Evolutionary conservation across 2,113 vertebrate species (phyloP), one percentile per base, ranked within the genome.

Genomic region (Xiphophorus hellerii): DNA sequence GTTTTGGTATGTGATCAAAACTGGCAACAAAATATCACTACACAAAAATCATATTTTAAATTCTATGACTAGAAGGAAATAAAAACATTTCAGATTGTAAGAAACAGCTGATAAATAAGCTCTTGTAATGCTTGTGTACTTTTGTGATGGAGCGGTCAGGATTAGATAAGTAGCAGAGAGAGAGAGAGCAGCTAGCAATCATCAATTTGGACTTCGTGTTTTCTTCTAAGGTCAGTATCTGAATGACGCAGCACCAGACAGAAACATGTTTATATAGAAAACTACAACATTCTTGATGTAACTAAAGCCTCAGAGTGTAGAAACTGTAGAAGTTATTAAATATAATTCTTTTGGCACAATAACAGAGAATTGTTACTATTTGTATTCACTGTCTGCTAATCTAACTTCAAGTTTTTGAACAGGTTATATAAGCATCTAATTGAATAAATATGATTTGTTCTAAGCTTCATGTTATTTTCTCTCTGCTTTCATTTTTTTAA

Each of bases 191-290:
- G 44, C 44, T 48, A 48, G 44, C 11, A 15, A 12, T 35, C 63
- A 15, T 11, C 61, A 62, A 3, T 62, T 30, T 62, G 29, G 63
- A 65, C 60, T 28, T 61, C 60, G 13, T 48, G 60, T 11, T 4
- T 65, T n/a, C 63, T 20, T 65, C 63, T 22, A 35, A 65, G 63
- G 63, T 65, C 31, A 65, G 63, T 65, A 31, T 63, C 62, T 63
- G 63, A 65, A 35, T 1, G n/a, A 25, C 22, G 3, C 20, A 13
- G 25, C 62, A 2, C 28, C 17, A n/a, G 20, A 35, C 62, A 64
- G 62, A 14, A 4, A 30, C 62, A 33, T 48, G 44, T 48, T 20
- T 1, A 48, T 7, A 7, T 48, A 48, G 44, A 48, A 20, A 20
- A 17, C 15, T 48, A 48, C 13, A 44, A 48, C 15, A 7, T 48